These are phyloP conservation scores for Oxygymnocypris stewartii DNA, from an alignment of 2,113 vertebrate genomes.

Conservation along the genomic window DNA sequence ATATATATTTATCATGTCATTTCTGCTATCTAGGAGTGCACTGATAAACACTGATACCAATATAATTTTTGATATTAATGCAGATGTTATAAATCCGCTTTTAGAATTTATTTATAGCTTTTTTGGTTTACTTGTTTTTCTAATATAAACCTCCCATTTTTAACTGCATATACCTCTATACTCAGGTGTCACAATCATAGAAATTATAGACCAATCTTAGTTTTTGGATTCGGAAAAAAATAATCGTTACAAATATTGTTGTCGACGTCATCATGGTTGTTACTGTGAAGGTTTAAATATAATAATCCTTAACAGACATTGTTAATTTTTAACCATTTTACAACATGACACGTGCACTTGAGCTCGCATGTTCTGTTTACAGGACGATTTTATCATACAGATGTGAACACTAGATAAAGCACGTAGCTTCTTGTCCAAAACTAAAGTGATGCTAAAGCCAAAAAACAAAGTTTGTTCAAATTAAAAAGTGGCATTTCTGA, in stretches of 20 bases:
- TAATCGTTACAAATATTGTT: neutral
- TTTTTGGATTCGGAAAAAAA: neutral
- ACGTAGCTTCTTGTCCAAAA: neutral
- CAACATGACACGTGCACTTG: neutral
- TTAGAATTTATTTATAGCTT: neutral
- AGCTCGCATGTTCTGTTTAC: neutral
- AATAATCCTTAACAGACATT: neutral
- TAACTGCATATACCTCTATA: too few relatives aligned
- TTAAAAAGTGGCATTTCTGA: neutral
- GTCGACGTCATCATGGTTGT: neutral
- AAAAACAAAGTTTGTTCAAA: neutral
- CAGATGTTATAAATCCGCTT: neutral
- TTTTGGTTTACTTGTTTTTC: neutral
- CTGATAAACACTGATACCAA: neutral
- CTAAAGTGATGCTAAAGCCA: neutral
- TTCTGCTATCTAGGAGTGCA: neutral
- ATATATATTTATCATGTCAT: neutral
- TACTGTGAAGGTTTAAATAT: neutral
- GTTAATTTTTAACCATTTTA: slow-evolving; percentile 16
- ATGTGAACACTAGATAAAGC: neutral
- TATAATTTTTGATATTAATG: neutral
- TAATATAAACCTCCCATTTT: neutral
- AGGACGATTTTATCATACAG: neutral
- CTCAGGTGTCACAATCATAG: too few relatives aligned
- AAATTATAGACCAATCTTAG: neutral